Base-by-base conservation (phyloP, 2,888 invertebrate genomes). In the Pyralis farinalis region DNA sequence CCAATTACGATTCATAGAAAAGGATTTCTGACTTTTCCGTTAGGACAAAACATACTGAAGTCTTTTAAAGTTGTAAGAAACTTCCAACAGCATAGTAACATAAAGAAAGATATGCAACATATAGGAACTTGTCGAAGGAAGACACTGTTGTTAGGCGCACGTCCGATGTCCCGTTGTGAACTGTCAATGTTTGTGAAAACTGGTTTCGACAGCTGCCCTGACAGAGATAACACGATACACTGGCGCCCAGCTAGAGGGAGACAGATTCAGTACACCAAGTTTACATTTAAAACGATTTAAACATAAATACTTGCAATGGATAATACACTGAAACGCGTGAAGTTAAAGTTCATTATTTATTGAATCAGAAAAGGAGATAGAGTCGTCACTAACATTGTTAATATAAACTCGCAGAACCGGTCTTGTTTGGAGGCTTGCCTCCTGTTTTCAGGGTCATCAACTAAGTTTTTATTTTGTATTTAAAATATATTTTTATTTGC, bases 171-270 rank as follows among this genome's bases (percentile, higher is more conserved):
- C 64, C 65, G 66, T 66, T 66, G 67, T 73, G 60, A 63, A 68
- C 63, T 70, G 68, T 60, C 71, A 66, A 71, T 62, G 59, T 57
- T 75, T 69, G 69, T 75, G 73, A 72, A 74, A 81, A 78, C 78
- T 79, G 71, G 76, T 71, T 77, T 51, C 69, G 75, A 73, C 73
- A 74, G 72, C 68, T 69, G 63, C 54, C 53, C 43, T 34, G 69
- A 72, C 27, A 25, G 67, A 55, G 74, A 79, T 40, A 42, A 27
- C 36, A 1, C 32, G 52, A 61, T 44, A 31, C 20, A 1, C 12
- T 1, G 12, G 1, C 1, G 6, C 0, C 7, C 7, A 16, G 56
- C 8, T 8, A 40, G 47, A 71, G 32, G 47, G 46, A 48, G 58
- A 55, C 44, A 29, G 31, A 35, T 22, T 39, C 37, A 40, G 12